phyloP scores from a whole-genome alignment of 1,140 invertebrate species.

The Thalassaphorura encarpata region DNA sequence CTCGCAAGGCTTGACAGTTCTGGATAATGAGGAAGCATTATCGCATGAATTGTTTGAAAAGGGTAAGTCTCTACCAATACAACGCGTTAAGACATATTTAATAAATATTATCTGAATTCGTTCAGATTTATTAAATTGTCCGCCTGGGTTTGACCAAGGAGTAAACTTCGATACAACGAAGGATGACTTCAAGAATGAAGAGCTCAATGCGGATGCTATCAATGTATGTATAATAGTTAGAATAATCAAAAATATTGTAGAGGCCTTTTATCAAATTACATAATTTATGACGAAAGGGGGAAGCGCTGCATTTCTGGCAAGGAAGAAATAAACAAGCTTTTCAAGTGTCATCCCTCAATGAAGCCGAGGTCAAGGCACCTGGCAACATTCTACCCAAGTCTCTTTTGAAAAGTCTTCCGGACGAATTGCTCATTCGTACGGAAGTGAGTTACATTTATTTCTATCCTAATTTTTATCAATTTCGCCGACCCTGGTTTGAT shows the following conservation, averaged over 20 bases:
- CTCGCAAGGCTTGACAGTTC: background rate
- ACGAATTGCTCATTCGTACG: conserved; percentile 4
- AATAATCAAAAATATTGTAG: background rate
- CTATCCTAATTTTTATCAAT: background rate
- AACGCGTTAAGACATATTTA: background rate
- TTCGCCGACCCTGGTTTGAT: background rate
- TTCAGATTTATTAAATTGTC: background rate
- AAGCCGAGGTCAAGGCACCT: conserved; percentile 12
- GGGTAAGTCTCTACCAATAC: conserved; percentile 32
- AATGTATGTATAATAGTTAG: background rate
- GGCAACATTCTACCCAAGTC: background rate
- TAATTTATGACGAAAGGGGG: conserved; percentile 5
- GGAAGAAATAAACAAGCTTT: conserved; percentile 3
- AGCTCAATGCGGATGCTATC: background rate
- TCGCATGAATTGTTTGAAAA: conserved; percentile 43
- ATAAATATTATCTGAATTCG: conserved; percentile 7
- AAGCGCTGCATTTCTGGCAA: conserved; percentile 18
- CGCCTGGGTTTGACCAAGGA: background rate
- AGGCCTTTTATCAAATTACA: too few species aligned
- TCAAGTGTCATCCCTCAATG: background rate
- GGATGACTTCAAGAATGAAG: background rate
- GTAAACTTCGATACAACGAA: background rate
- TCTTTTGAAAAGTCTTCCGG: conserved; percentile 12
- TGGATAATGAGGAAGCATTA: conserved; percentile 27
- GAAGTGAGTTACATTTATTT: background rate